Percentiles rank a stretch among this genome's conserved stretches.
phyloP scores from a whole-genome alignment of 2,113 vertebrate species.

The Lamprologus sp. region DNA sequence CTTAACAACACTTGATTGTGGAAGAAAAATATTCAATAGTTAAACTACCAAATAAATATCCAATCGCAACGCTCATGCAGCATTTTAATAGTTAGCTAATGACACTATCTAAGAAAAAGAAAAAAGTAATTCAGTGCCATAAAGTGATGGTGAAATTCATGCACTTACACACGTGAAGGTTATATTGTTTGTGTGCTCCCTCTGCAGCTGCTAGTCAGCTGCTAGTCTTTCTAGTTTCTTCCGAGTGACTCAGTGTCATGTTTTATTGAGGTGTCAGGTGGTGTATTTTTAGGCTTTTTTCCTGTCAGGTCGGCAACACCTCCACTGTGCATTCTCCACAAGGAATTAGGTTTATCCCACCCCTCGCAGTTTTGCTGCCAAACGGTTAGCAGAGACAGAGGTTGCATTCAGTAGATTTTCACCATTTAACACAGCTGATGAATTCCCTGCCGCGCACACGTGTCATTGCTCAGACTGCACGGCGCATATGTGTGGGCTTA shows the following conservation, averaged over 20 bases:
- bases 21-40: background rate
- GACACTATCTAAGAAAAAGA: background rate
- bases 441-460: background rate
- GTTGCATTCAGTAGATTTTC: background rate
- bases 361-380: background rate
- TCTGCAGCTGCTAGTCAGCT: conserved; percentile 16
- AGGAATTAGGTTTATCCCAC: background rate
- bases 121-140: conserved; percentile 34
- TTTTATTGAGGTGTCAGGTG: conserved; percentile 32
- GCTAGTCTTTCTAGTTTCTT: background rate
- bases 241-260: conserved; percentile 11
- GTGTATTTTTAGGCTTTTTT: background rate
- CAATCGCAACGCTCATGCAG: background rate
- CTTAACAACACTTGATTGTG: conserved; percentile 2
- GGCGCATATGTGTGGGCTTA: background rate
- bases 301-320: background rate
- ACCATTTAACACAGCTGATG: background rate
- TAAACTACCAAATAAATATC: background rate
- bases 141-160: background rate
- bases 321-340: background rate
- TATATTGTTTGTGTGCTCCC: background rate
- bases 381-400: background rate
- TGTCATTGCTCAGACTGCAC: background rate
- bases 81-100: background rate
- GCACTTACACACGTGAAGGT: conserved; percentile 36